Evolutionary conservation across 2,888 invertebrate genomes (phyloP).

Genomic region (Brachycybe producta): DNA sequence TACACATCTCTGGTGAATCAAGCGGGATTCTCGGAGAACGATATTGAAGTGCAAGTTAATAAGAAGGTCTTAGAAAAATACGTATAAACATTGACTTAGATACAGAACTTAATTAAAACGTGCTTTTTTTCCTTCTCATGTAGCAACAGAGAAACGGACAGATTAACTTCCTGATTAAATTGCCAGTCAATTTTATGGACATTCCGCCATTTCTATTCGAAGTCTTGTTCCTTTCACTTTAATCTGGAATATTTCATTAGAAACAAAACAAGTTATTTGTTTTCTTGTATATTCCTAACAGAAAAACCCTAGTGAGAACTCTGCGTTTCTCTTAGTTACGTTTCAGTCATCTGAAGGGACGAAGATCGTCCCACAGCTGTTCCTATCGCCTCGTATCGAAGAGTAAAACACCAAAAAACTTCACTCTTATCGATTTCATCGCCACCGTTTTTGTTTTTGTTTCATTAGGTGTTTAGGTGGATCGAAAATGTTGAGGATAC

Average conservation of each 20-base stretch:
- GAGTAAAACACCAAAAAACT: slow-evolving; percentile 28
- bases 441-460: not conserved
- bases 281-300: slow-evolving; percentile 27
- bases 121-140: slow-evolving; percentile 13
- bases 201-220: slow-evolving; percentile 44
- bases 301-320: slow-evolving; percentile 38
- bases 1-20: slow-evolving; percentile 48
- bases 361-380: slow-evolving; percentile 37
- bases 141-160: slow-evolving; percentile 34
- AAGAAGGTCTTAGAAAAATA: slow-evolving; percentile 22
- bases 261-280: slow-evolving; percentile 18
- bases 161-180: slow-evolving; percentile 49
- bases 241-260: no score
- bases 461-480: slow-evolving; percentile 35
- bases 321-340: slow-evolving; percentile 44
- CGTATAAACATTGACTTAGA: not conserved
- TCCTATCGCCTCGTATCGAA: slow-evolving; percentile 41
- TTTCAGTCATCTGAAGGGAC: slow-evolving; percentile 40
- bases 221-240: no score
- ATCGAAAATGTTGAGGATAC: slow-evolving; percentile 35
- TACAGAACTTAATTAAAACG: not conserved
- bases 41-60: slow-evolving; percentile 51
- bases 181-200: slow-evolving; percentile 48
- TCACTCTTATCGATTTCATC: not conserved
- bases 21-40: slow-evolving; percentile 41